A percentile compares a stretch with the other conserved stretches of the same genome.
These are phyloP conservation scores for Lepidurus apus DNA, from an alignment of 1,140 invertebrate genomes.

Conservation along the genomic window DNA sequence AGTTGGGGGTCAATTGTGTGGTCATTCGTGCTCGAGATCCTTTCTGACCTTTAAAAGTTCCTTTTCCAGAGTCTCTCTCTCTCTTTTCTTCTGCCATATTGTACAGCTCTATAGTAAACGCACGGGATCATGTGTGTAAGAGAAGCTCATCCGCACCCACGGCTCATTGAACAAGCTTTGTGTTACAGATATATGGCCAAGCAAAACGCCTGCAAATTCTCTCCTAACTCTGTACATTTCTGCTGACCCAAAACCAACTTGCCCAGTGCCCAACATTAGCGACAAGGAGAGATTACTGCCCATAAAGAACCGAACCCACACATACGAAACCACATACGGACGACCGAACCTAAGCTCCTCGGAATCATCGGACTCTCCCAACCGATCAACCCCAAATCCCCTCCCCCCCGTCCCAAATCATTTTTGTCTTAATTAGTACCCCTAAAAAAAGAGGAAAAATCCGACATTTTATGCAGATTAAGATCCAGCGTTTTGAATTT, in stretches of 20 bases:
- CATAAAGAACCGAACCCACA: not conserved
- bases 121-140: not conserved
- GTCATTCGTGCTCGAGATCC: slow-evolving; percentile 13
- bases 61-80: too few species aligned
- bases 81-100: not conserved
- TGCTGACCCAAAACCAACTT: not conserved
- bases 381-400: not conserved
- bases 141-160: not conserved
- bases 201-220: slow-evolving; percentile 14
- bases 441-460: not conserved
- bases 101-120: not conserved
- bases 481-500: not conserved
- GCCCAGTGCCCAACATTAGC: not conserved
- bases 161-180: slow-evolving; percentile 1
- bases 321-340: not conserved
- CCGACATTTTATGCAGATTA: not conserved
- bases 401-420: not conserved
- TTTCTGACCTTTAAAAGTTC: not conserved
- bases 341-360: not conserved
- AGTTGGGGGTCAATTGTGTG: slow-evolving; percentile 18
- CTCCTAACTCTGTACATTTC: not conserved
- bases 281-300: slow-evolving; percentile 14
- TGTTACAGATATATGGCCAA: slow-evolving; percentile 4
- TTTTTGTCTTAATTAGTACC: not conserved
- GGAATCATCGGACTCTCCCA: not conserved